These are phyloP conservation scores for Cyanistes caeruleus DNA, from an alignment of 2,113 vertebrate genomes.

Conservation along the genomic window DNA sequence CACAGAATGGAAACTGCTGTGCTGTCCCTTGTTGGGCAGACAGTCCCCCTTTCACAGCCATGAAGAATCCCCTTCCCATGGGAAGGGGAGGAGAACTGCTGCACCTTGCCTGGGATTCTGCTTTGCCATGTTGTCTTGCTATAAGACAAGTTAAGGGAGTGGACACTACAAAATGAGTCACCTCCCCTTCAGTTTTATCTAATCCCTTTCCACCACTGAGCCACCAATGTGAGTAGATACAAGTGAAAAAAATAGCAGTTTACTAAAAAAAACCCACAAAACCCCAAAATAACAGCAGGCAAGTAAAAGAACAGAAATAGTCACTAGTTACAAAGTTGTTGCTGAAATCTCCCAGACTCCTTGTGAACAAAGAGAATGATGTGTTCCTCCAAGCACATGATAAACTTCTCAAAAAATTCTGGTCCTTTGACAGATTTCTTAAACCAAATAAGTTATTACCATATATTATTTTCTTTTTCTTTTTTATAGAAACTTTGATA, in stretches of 20 bases:
- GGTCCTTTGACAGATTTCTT: not conserved
- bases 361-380: not conserved
- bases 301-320: not conserved
- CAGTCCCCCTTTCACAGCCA: not conserved
- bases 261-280: not conserved
- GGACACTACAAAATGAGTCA: not conserved
- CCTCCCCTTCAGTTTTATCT: not conserved
- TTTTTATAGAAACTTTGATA: not conserved
- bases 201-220: not conserved
- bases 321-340: not conserved
- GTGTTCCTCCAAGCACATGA: not conserved
- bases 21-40: not conserved
- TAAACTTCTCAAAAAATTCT: not conserved
- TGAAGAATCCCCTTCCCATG: no score
- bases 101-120: not conserved
- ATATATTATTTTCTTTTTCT: not conserved
- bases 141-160: not conserved
- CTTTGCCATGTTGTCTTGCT: not conserved
- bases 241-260: not conserved
- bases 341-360: not conserved
- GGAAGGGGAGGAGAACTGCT: not conserved
- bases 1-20: not conserved
- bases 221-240: accelerated
- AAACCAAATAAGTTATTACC: not conserved
- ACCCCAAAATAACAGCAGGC: not conserved